A percentile compares a stretch with the other conserved stretches of the same genome.
Conservation (phyloP, 2,888 invertebrate species). For the Nephrotoma appendiculata region DNA sequence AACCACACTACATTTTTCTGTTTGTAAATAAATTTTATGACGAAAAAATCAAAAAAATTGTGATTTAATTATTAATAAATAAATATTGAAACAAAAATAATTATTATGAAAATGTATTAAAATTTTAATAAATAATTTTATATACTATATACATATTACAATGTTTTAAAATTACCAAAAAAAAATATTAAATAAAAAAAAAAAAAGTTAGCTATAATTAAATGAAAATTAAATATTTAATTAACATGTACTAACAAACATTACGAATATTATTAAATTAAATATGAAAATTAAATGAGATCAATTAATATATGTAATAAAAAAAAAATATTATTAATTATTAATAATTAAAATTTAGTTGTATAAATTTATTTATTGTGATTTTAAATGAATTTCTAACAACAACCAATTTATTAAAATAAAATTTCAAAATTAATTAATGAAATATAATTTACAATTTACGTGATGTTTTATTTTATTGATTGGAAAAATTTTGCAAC, state of each 20-base stretch:
- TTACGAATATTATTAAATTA: neutral
- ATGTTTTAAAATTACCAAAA: neutral
- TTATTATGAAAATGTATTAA: neutral
- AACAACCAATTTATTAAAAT: neutral
- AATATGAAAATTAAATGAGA: neutral
- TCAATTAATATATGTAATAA: neutral
- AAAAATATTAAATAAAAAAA: neutral
- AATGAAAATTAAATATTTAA: neutral
- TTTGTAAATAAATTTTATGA: neutral
- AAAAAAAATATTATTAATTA: neutral
- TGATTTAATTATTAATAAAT: neutral
- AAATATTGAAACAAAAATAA: neutral
- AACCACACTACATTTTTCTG: neutral
- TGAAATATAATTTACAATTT: no score
- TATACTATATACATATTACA: neutral
- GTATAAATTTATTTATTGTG: neutral
- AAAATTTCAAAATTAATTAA: neutral
- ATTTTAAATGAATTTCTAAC: neutral
- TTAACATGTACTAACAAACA: neutral
- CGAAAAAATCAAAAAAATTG: neutral
- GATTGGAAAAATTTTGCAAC: no score
- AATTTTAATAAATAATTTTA: neutral
- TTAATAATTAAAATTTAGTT: neutral
- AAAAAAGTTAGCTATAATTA: neutral
- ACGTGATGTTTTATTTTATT: no score